Evolutionary conservation across 35 echinoderm and acorn worm species (phyloP), one percentile per base, ranked within the genome.

Genomic region (Amphiura filiformis): DNA sequence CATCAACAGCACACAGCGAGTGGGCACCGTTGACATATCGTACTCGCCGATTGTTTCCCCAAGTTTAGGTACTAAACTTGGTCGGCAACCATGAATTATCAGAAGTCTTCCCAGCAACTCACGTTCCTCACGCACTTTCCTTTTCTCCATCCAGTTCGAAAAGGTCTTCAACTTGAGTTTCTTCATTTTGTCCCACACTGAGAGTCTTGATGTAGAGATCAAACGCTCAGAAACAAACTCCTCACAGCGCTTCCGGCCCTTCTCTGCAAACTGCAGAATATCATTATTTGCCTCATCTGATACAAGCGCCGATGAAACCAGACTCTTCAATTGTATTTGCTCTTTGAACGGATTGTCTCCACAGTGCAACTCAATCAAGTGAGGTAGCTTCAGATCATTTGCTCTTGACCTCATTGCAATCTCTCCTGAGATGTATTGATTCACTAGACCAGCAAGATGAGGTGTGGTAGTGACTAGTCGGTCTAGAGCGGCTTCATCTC

Each of bases 131-230:
- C 81, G 11, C 81, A 70, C 7, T 36, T 85, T 85, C 31, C 30
- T 85, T 85, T 85, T 75, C 56, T 83, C 81, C 81, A 83, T 83
- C 81, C 81, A 83, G 37, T 83, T 83, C 52, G 81, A 83, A 83
- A 83, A 83, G 39, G 81, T 5, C 38, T 83, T 83, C 32, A 83
- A 39, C 44, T 83, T 83, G 4, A 83, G 81, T 57, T 83, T 57
- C 28, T 70, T 70, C 61, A 70, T 70, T 70, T 18, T 11, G 9
- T 36, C 78, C 78, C 78, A 80, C 30, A 80, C 34, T 34, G 78
- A 80, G 3, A 34, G 38, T 7, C 13, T 1, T 80, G 78, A 80
- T 80, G 34, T 80, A 32, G 38, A 39, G 17, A 80, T 36, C 31
- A 80, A 80, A 9, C 78, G 61, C 26, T 70, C 61, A 70, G 61